Evolutionary conservation across 2,797 vertebrate species (phyloP).

Genomic region (Myotis findleyi): DNA sequence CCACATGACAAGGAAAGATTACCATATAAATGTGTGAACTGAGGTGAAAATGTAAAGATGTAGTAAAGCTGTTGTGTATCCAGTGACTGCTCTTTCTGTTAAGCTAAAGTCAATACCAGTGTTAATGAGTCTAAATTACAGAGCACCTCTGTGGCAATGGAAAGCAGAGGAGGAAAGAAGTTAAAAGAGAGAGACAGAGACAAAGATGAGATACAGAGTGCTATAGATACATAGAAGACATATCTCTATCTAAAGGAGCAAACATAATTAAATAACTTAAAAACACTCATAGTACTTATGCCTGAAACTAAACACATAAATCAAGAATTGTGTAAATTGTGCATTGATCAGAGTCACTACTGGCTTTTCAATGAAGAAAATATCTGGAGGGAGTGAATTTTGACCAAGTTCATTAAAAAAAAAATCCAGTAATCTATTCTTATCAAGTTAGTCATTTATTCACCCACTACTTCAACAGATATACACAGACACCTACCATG

Average conservation of each 20-base stretch:
- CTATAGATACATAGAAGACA: not conserved
- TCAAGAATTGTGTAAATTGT: not conserved
- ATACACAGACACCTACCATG: not conserved
- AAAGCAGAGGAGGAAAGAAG: not conserved
- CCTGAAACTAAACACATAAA: not conserved
- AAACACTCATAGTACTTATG: not conserved
- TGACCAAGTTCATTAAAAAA: not conserved
- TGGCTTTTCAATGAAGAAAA: slow-evolving; percentile 14
- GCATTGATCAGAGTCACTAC: not conserved
- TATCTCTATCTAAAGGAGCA: not conserved
- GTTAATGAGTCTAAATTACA: not conserved
- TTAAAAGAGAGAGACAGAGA: not conserved
- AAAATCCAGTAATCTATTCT: not conserved
- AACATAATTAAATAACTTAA: not conserved
- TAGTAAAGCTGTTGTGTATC: not conserved
- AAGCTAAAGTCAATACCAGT: not conserved
- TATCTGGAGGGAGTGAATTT: not conserved
- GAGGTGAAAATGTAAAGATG: not conserved
- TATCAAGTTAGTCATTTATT: not conserved
- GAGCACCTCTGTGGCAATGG: not conserved
- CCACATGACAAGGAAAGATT: not conserved
- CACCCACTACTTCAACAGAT: not conserved
- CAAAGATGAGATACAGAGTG: not conserved
- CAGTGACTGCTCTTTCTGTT: not conserved
- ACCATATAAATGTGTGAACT: not conserved